A percentile compares a stretch with the other conserved stretches of the same genome.
Evolutionary conservation across 53 echinoderm and acorn worm species (phyloP).

Genomic region (Patiria pectinifera): DNA sequence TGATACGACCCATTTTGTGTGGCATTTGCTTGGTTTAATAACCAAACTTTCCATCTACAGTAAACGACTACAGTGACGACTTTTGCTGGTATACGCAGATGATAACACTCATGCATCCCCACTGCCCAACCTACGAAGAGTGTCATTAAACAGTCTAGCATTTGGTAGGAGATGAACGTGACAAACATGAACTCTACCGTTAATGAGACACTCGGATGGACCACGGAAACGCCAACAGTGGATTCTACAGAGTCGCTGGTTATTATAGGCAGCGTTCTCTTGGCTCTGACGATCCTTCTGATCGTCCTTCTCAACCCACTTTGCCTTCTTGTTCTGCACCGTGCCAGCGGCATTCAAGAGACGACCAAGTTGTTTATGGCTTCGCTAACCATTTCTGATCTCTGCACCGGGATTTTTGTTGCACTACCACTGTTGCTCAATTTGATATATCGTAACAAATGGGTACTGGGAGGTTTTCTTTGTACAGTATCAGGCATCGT

Average conservation of each 20-base stretch:
- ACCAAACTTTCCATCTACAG: too few relatives aligned
- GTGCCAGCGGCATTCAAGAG: slow-evolving; percentile 6
- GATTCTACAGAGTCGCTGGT: background rate
- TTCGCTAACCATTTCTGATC: slow-evolving; percentile 20
- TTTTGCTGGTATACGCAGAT: background rate
- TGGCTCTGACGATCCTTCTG: background rate
- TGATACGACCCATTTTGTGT: too few relatives aligned
- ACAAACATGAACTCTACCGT: background rate
- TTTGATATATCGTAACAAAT: background rate
- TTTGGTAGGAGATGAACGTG: background rate
- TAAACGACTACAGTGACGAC: background rate
- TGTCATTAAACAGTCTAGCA: background rate
- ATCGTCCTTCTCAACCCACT: background rate
- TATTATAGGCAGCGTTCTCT: background rate
- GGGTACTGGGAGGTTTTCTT: slow-evolving; percentile 5
- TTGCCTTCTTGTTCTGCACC: background rate
- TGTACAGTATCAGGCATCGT: slow-evolving; percentile 5
- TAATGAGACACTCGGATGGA: background rate
- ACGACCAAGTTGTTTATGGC: slow-evolving; percentile 37
- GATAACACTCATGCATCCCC: background rate
- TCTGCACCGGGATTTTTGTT: slow-evolving; percentile 19
- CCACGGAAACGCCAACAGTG: background rate
- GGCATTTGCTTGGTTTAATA: too few relatives aligned
- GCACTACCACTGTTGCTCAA: background rate
- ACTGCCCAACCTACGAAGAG: background rate